phyloP scores from a whole-genome alignment of 2,113 vertebrate species.

The Ptilorrhoa leucosticta region DNA sequence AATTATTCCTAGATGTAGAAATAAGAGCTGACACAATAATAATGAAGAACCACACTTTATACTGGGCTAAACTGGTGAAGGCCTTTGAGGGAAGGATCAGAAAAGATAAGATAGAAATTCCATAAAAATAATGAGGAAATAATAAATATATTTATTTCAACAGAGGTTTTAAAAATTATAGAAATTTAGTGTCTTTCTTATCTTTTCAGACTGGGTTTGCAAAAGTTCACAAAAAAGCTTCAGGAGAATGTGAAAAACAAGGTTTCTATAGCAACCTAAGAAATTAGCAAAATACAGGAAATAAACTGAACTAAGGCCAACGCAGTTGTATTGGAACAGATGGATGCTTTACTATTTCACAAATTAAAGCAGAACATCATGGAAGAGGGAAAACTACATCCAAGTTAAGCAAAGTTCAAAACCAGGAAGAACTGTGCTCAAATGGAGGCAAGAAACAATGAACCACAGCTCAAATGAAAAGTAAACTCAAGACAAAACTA shows the following conservation, averaged over 20 bases:
- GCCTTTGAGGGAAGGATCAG: not conserved
- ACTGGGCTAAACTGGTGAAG: not conserved
- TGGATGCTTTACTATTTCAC: conserved; percentile 27
- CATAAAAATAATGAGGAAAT: not conserved
- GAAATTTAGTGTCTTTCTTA: not conserved
- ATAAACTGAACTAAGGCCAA: conserved; percentile 15
- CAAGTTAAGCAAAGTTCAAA: not conserved
- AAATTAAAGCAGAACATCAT: not conserved
- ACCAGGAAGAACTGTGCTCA: not conserved
- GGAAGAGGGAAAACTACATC: not conserved
- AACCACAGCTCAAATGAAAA: not conserved
- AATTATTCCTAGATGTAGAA: not conserved
- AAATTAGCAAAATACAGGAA: conserved; percentile 29
- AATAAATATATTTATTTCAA: not conserved
- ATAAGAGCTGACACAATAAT: not conserved
- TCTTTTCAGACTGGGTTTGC: not conserved
- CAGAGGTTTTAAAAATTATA: not conserved
- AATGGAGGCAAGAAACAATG: not conserved
- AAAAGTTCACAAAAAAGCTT: not conserved
- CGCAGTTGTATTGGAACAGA: conserved; percentile 26
- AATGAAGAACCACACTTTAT: not conserved
- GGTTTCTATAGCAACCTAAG: conserved; percentile 25
- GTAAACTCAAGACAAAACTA: not conserved
- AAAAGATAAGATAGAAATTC: not conserved
- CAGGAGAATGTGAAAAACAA: not conserved